These are phyloP conservation scores for Tiphia femorata DNA, from an alignment of 2,888 invertebrate genomes.

Conservation along the genomic window DNA sequence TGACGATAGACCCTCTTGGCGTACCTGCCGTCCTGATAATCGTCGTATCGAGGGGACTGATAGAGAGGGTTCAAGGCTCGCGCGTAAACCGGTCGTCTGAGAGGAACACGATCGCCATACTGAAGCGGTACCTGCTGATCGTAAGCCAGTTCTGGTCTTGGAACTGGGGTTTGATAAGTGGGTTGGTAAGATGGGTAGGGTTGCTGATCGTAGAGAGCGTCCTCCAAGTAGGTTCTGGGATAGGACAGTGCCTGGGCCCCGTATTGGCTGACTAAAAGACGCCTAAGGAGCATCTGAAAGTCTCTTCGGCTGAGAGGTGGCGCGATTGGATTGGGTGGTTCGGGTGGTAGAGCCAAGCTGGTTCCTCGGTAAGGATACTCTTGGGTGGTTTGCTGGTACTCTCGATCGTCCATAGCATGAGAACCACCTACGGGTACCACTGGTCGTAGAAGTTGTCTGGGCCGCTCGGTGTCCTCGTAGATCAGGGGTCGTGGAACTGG, in stretches of 20 bases:
- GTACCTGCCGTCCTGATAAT: slow-evolving; percentile 59
- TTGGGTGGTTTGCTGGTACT: slow-evolving; percentile 50
- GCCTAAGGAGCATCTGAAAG: slow-evolving; percentile 77
- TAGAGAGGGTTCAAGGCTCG: slow-evolving; percentile 53
- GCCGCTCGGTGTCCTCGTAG: slow-evolving; percentile 48
- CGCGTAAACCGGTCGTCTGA: slow-evolving; percentile 53
- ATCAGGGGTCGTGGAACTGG: slow-evolving; percentile 45
- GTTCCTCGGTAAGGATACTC: slow-evolving; percentile 55
- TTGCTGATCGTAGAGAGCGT: slow-evolving; percentile 64
- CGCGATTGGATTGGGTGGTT: slow-evolving; percentile 73
- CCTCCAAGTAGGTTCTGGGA: slow-evolving; percentile 63
- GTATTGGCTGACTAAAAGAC: slow-evolving; percentile 75
- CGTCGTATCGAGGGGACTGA: slow-evolving; percentile 57
- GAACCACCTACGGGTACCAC: slow-evolving; percentile 26
- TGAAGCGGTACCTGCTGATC: slow-evolving; percentile 40
- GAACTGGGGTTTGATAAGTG: slow-evolving; percentile 54
- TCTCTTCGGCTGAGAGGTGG: slow-evolving; percentile 81
- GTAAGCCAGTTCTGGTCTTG: slow-evolving; percentile 52
- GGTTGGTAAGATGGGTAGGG: slow-evolving; percentile 69
- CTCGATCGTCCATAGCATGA: slow-evolving; percentile 53
- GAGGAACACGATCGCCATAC: slow-evolving; percentile 59
- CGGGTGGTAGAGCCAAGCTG: slow-evolving; percentile 65
- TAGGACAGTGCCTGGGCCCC: slow-evolving; percentile 61
- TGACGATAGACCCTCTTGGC: slow-evolving; percentile 62
- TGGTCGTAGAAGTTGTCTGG: slow-evolving; percentile 51